Evolutionary conservation across 2,888 invertebrate species (phyloP).

Genomic region (Ophonus ardosiacus): DNA sequence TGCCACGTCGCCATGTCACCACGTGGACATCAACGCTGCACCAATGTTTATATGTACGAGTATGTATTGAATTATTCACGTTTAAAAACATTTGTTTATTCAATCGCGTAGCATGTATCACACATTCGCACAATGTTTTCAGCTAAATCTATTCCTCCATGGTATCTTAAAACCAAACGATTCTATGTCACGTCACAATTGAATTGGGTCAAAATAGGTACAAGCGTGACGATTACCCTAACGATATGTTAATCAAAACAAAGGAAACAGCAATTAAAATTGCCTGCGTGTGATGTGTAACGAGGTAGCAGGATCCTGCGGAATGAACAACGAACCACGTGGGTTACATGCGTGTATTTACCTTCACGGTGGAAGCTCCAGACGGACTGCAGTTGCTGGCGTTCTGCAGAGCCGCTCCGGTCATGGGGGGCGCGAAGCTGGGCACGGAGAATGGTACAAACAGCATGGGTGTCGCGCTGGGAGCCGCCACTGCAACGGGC

Average conservation of each 20-base stretch:
- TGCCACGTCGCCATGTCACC: background rate
- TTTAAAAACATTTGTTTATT: conserved; percentile 51
- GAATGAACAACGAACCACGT: conserved; percentile 4
- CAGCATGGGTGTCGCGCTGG: conserved; percentile 74
- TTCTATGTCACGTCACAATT: conserved; percentile 49
- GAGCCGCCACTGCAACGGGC: conserved; percentile 67
- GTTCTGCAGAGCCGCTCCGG: conserved; percentile 72
- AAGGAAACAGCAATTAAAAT: conserved; percentile 53
- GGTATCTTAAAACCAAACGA: conserved; percentile 49
- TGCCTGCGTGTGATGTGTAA: background rate
- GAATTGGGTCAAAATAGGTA: conserved; percentile 52
- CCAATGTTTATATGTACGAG: conserved; percentile 30
- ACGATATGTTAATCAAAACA: conserved; percentile 50
- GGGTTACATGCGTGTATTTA: conserved; percentile 66
- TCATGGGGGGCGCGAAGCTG: conserved; percentile 75
- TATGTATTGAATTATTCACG: conserved; percentile 48
- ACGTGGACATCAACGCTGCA: conserved; percentile 45
- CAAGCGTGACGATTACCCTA: conserved; percentile 6
- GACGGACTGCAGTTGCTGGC: conserved; percentile 74
- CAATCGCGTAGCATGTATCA: conserved; percentile 49
- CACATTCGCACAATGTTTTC: conserved; percentile 50
- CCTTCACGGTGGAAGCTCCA: conserved; percentile 69
- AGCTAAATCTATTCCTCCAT: conserved; percentile 40
- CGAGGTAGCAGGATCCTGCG: background rate
- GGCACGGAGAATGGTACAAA: conserved; percentile 76